These are phyloP conservation scores for Diorhabda sublineata DNA, from an alignment of 1,140 invertebrate genomes.

Conservation along the genomic window DNA sequence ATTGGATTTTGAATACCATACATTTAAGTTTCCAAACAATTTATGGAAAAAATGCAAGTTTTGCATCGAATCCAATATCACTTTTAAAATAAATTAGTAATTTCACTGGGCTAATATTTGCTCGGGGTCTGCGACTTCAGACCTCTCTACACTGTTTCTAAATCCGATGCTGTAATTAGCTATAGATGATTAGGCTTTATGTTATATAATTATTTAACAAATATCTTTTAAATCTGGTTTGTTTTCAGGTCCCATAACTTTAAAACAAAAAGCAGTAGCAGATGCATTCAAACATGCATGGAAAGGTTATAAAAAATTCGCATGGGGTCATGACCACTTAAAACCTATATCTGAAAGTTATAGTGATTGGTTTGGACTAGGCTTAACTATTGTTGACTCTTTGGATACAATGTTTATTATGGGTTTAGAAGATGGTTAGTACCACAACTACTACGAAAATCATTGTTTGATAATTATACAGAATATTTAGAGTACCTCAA, in stretches of 20 bases:
- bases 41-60: too few relatives aligned
- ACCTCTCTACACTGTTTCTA: conserved; percentile 1
- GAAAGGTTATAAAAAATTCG: conserved; percentile 83
- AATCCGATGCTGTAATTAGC: neutral
- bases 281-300: conserved; percentile 88
- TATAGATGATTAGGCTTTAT: neutral
- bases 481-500: too few relatives aligned
- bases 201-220: neutral
- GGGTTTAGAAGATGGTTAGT: conserved; percentile 72
- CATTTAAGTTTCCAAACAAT: too few relatives aligned
- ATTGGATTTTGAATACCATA: too few relatives aligned
- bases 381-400: conserved; percentile 86
- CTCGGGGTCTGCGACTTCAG: neutral
- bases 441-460: too few relatives aligned
- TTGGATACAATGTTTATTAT: conserved; percentile 91
- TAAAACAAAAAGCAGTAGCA: conserved; percentile 75
- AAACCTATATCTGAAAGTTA: conserved; percentile 78
- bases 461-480: too few relatives aligned
- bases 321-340: conserved; percentile 93
- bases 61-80: too few relatives aligned
- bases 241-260: conserved; percentile 67
- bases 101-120: too few relatives aligned
- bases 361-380: conserved; percentile 88
- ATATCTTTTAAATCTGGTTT: conserved; percentile 4
- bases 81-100: too few relatives aligned